Base-by-base conservation (phyloP, 2,113 vertebrate genomes). In the Xenopus laevis region DNA sequence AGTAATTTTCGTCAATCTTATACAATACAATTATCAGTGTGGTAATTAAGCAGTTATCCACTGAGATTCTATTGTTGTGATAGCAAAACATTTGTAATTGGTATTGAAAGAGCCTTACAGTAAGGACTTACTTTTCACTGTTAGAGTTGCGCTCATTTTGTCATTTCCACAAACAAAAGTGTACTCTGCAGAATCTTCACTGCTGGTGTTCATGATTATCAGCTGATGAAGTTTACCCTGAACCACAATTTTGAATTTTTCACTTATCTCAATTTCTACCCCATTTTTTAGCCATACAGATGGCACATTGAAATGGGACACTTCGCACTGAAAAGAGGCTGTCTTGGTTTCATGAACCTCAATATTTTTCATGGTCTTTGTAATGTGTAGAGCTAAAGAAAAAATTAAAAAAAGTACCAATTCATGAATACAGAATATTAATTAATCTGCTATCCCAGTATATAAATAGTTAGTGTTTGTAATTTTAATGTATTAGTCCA, bases 201-300 rank as follows among this genome's bases (percentile, higher is more conserved):
- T 92, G 87, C 95, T 95, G 74, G 94, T 95, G 79, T 98, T 98
- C 91, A 96, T 91, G 85, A 99, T 97, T 79, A 95, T 90, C 66
- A 99, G 92, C 82, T 98, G 97, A 79, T 99, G 97, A 2, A 98
- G 90, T 79, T 97, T 98, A 9, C 97, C 97, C 67, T 99, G 96
- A 30, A 98, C 95, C 18, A 97, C 94, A 68, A 96, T 95, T 81
- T 94, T 91, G 84, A 98, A 98, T 87, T 97, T 98, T 30, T 99
- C 96, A 16, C 93, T 99, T 93, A 97, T 97, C 88, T 98, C 95
- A 77, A 99, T 98, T 86, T 97, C 96, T 76, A 96, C 95, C 0
- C 95, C 96, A 62, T 98, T 90, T 84, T 95, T 97, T 79, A 98
- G 83, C 97, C 97, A 99, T 71, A 89, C 89, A 79, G 97, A 90